phyloP scores from a whole-genome alignment of 1,140 invertebrate genomes.

The Plodia interpunctella region DNA sequence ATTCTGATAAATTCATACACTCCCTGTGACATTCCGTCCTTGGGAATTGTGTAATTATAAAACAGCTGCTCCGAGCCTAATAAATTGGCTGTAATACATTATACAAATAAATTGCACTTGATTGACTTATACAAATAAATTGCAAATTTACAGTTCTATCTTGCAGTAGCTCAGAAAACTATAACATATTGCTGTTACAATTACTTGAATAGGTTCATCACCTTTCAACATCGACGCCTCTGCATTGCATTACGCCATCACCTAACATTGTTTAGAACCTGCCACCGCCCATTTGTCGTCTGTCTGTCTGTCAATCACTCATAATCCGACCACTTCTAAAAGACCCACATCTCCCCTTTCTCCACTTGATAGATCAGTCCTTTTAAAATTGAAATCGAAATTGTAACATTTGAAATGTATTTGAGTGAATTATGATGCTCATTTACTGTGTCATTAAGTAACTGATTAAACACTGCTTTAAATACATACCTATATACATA shows the following conservation, averaged over 20 bases:
- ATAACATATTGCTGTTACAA: neutral
- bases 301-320: slow-evolving; percentile 24
- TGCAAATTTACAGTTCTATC: too few relatives aligned
- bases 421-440: slow-evolving; percentile 1
- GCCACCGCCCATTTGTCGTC: slow-evolving; percentile 23
- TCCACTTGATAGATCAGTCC: neutral
- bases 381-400: neutral
- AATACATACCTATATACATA: too few relatives aligned
- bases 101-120: too few relatives aligned
- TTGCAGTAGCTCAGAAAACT: neutral
- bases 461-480: too few relatives aligned
- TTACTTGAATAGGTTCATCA: neutral
- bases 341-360: neutral
- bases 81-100: too few relatives aligned
- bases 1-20: too few relatives aligned
- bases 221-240: slow-evolving; percentile 2
- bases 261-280: slow-evolving; percentile 4
- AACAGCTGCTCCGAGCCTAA: too few relatives aligned
- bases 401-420: neutral
- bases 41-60: too few relatives aligned
- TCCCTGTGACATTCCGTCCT: too few relatives aligned
- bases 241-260: slow-evolving; percentile 23
- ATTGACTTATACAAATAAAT: too few relatives aligned
- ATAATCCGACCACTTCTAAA: slow-evolving; percentile 12
- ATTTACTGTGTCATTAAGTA: neutral